These are phyloP conservation scores for Panonychus citri DNA, from an alignment of 1,140 invertebrate genomes.

Conservation along the genomic window DNA sequence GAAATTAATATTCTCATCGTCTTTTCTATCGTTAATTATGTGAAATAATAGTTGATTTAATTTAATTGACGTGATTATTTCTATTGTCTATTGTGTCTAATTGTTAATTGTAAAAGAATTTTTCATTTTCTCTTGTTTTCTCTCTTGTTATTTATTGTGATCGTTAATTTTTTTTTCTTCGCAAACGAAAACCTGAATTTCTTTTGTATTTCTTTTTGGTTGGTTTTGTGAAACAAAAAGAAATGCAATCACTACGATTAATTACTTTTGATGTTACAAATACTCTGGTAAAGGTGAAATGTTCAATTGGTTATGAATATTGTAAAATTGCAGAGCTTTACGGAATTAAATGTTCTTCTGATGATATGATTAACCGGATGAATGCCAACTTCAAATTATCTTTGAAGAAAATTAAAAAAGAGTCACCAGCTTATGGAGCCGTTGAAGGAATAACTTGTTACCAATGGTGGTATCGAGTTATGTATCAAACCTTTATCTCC, in stretches of 20 bases:
- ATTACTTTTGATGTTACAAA: conserved; percentile 70
- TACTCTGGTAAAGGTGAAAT: conserved; percentile 45
- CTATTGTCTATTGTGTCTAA: no score
- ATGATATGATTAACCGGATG: conserved; percentile 32
- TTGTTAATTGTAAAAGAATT: no score
- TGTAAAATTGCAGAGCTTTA: conserved; percentile 36
- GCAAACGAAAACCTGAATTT: no score
- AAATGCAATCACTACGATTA: not conserved
- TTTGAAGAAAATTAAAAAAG: conserved; percentile 32
- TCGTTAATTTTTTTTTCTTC: no score
- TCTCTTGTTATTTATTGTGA: no score
- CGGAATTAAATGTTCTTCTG: conserved; percentile 29
- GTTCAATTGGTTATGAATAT: conserved; percentile 46
- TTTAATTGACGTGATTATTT: no score
- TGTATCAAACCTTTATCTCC: conserved; percentile 34
- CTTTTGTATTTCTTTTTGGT: no score
- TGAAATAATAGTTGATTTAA: no score
- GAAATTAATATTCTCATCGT: no score
- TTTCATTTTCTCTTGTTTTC: no score
- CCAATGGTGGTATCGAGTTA: conserved; percentile 52
- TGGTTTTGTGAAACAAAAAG: no score
- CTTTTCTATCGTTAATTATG: no score
- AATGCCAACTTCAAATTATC: conserved; percentile 31
- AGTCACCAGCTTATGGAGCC: conserved; percentile 57
- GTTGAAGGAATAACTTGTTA: conserved; percentile 39